Percentiles rank a stretch among this genome's conserved stretches.
Conservation (phyloP, 2,888 invertebrate species). For the Nemapogon koenigi region DNA sequence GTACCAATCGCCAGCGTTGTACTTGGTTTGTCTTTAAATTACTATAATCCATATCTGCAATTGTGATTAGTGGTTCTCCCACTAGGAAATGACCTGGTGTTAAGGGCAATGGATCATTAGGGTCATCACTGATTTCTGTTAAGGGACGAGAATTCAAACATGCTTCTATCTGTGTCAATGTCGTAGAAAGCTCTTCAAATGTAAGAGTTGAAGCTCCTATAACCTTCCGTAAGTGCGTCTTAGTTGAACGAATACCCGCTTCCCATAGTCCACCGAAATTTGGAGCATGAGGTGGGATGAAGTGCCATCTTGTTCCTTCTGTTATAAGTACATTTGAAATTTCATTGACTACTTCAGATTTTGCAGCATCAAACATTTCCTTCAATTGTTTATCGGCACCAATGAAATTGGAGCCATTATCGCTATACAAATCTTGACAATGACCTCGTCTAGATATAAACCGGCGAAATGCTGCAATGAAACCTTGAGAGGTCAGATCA, state of each 20-base stretch:
- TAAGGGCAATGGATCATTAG: slow-evolving; percentile 16
- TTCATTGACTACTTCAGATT: not conserved
- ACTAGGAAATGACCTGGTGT: slow-evolving; percentile 18
- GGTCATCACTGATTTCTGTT: slow-evolving; percentile 12
- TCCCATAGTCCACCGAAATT: slow-evolving; percentile 21
- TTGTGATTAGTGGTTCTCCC: slow-evolving; percentile 17
- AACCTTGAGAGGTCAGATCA: slow-evolving; percentile 21
- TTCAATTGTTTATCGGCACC: slow-evolving; percentile 15
- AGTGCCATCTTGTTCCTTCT: slow-evolving; percentile 19
- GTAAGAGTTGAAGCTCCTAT: slow-evolving; percentile 14
- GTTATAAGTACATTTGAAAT: slow-evolving; percentile 9
- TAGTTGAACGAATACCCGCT: slow-evolving; percentile 18
- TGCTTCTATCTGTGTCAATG: slow-evolving; percentile 16
- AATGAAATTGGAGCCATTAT: slow-evolving; percentile 19
- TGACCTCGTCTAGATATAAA: slow-evolving; percentile 16
- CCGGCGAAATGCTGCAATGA: slow-evolving; percentile 19
- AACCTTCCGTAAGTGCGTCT: slow-evolving; percentile 17
- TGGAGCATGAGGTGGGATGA: slow-evolving; percentile 17
- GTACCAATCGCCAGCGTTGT: slow-evolving; percentile 17
- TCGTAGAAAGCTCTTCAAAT: slow-evolving; percentile 16
- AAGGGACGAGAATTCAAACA: slow-evolving; percentile 18
- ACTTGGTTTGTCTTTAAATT: slow-evolving; percentile 6
- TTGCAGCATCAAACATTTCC: not conserved
- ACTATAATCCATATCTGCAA: slow-evolving; percentile 13
- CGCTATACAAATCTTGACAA: slow-evolving; percentile 14